phyloP scores from a whole-genome alignment of 2,797 vertebrate species.

The Pseudochirops cupreus region DNA sequence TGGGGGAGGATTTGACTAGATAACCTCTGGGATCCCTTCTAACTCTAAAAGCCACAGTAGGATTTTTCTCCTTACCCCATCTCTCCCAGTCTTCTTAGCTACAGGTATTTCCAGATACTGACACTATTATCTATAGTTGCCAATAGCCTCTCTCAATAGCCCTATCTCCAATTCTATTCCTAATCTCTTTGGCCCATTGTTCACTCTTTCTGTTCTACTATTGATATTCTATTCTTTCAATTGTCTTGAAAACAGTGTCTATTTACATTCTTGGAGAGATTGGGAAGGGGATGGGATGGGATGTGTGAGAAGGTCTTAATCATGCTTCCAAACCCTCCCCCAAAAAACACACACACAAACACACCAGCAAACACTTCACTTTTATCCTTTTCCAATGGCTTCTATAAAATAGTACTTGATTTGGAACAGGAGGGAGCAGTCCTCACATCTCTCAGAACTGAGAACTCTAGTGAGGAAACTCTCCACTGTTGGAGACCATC shows the following conservation, averaged over 20 bases:
- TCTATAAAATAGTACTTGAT: background rate
- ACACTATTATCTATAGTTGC: background rate
- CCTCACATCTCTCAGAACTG: background rate
- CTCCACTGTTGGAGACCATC: background rate
- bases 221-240: background rate
- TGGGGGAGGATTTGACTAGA: background rate
- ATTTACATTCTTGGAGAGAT: background rate
- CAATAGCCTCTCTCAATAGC: background rate
- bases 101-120: background rate
- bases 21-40: background rate
- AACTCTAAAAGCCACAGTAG: background rate
- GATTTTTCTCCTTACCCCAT: background rate
- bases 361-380: background rate
- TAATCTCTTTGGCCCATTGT: background rate
- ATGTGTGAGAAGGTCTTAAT: background rate
- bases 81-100: background rate
- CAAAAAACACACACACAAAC: no score
- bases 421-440: background rate
- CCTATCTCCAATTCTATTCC: background rate
- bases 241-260: background rate
- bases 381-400: background rate
- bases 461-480: background rate
- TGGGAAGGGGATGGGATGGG: background rate
- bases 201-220: background rate
- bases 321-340: background rate